phyloP scores from a whole-genome alignment of 2,113 vertebrate genomes.

The Epinephelus moara region DNA sequence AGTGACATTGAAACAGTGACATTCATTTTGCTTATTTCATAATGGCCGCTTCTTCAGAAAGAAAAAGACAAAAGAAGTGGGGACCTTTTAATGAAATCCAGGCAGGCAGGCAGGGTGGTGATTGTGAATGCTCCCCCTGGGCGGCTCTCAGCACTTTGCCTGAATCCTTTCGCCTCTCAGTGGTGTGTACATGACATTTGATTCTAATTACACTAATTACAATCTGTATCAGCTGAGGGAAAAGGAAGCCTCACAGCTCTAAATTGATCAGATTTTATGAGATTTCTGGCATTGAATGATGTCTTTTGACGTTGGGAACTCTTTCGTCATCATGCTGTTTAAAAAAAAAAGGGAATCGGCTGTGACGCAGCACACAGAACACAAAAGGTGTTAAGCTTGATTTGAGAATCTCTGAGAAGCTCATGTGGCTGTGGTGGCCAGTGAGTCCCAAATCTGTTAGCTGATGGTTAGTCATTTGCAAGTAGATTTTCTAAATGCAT shows the following conservation, averaged over 20 bases:
- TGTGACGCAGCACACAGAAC: neutral
- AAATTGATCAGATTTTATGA: conserved; percentile 19
- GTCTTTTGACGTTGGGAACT: neutral
- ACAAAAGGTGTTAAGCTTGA: neutral
- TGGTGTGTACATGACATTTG: conserved; percentile 58
- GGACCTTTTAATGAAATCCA: conserved; percentile 49
- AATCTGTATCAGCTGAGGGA: conserved; percentile 30
- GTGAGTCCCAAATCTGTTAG: conserved; percentile 15
- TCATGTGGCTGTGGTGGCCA: neutral
- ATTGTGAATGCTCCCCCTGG: conserved; percentile 31
- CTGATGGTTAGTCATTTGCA: conserved; percentile 35
- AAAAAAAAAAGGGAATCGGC: neutral
- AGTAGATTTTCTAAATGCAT: conserved; percentile 16
- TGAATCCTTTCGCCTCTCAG: conserved; percentile 45
- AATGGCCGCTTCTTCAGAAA: conserved; percentile 22
- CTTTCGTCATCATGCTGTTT: neutral
- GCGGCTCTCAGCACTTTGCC: conserved; percentile 34
- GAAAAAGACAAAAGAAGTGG: neutral
- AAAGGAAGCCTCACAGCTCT: conserved; percentile 13
- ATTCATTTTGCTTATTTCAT: conserved; percentile 15
- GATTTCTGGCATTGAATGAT: conserved; percentile 13
- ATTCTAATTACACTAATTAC: conserved; percentile 60
- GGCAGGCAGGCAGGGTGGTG: conserved; percentile 20
- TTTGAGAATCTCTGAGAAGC: neutral
- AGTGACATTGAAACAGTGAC: conserved; percentile 31